Conservation (phyloP, 2,797 vertebrate genomes). For the Syngnathus acus region DNA sequence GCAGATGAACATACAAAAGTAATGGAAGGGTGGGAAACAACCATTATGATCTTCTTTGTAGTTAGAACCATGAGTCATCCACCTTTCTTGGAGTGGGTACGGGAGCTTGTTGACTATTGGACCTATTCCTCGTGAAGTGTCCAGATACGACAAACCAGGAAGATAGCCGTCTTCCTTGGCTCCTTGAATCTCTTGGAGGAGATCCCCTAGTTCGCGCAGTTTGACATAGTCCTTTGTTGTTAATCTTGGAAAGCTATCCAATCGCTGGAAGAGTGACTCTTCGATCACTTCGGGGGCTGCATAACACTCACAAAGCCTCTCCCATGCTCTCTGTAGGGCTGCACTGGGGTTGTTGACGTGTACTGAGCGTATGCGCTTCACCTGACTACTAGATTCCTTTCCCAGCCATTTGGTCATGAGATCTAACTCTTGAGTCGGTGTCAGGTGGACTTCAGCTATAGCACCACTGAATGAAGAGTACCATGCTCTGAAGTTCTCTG, state of each 20-base stretch:
- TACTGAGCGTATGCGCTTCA: slow-evolving; percentile 2
- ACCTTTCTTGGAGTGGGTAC: slow-evolving; percentile 23
- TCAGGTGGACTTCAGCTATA: no score
- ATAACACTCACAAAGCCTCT: slow-evolving; percentile 16
- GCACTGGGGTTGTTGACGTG: background rate
- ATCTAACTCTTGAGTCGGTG: no score
- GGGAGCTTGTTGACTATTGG: slow-evolving; percentile 18
- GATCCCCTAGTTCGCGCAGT: slow-evolving; percentile 18
- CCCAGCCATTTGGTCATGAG: slow-evolving; percentile 7
- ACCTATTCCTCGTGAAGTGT: no score
- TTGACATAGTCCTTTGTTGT: slow-evolving; percentile 9
- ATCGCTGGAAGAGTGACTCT: slow-evolving; percentile 9
- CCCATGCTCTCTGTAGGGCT: slow-evolving; percentile 1
- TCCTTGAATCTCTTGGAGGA: slow-evolving; percentile 19
- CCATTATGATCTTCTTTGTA: slow-evolving; percentile 22
- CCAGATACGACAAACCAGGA: background rate
- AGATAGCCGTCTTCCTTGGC: slow-evolving; percentile 23
- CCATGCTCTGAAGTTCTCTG: no score
- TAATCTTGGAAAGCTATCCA: slow-evolving; percentile 18
- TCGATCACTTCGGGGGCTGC: slow-evolving; percentile 20
- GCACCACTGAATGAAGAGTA: no score
- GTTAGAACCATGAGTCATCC: slow-evolving; percentile 9
- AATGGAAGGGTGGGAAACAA: slow-evolving; percentile 17
- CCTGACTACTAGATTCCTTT: slow-evolving; percentile 4
- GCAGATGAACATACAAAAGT: slow-evolving; percentile 17